Base-by-base conservation (phyloP, 2,888 invertebrate species). In the Cecidostiba fungosa region DNA sequence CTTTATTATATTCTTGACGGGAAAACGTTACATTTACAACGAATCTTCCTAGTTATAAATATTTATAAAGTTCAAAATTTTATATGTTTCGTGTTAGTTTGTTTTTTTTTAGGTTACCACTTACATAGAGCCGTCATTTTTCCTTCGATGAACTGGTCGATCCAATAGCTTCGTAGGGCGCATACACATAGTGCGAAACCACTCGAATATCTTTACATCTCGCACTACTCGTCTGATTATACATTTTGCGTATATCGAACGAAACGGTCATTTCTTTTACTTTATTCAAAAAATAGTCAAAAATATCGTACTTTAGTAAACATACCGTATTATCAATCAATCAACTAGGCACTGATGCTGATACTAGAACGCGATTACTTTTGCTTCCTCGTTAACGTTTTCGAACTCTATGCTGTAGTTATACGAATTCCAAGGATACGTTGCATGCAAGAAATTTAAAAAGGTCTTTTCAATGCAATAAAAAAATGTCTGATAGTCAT, bases 51-150 rank as follows among this genome's bases (percentile, higher is more conserved):
- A 77, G 23, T 66, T 78, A 78, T 74, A 78, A 85, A 82, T 85
- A 85, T 78, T 77, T 54, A 85, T 82, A 77, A 77, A 82, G 50
- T 73, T 85, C 69, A 43, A 82, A 85, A 78, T 78, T 82, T 59
- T 74, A 70, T 85, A 82, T 62, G 59, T 32, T 29, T 82, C 23
- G 47, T 76, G 32, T 77, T 69, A 36, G 70, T 32, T 54, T 32
- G 43, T 23, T 59, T 77, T 78, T 6, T 54, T 69, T 47, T 1
- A 72, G 10, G 29, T 50, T 84, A 84, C 74, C 69, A 86, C 86
- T 86, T 86, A 86, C 86, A 86, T 86, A 84, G 84, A 86, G 86
- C 86, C 84, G 66, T 59, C 86, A 82, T 79, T 82, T 83, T 85
- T 85, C 76, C 54, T 59, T 69, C 70, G 26, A 74, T 72, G 19